Base-by-base conservation (phyloP, 1,140 invertebrate species). In the Drosophila orena region DNA sequence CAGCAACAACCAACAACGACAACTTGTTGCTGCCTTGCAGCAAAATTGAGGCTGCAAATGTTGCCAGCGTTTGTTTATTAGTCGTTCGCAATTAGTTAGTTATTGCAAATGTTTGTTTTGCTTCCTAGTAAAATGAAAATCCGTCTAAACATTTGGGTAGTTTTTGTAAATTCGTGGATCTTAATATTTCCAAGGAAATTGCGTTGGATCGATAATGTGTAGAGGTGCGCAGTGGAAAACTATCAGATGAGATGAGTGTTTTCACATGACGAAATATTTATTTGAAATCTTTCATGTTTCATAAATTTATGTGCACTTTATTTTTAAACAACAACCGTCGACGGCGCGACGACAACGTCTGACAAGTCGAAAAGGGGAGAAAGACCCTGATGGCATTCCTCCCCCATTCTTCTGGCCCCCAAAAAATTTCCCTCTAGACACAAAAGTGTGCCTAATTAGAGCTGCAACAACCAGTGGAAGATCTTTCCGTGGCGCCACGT, bases 251-350 rank as follows among this genome's bases (percentile, higher is more conserved):
- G 46, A 38, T 37, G 30, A 37, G 47, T 17, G n/a, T 34, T 50
- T 15, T 50, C 47, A 52, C 27, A 89, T 90, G 85, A 84, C 65
- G 84, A 89, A 89, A 89, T 89, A 89, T 89, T 89, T 89, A 89
- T 89, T 78, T 90, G 84, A 90, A 90, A 89, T 89, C 84, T 89
- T 89, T 89, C 84, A 84, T 90, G 85, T 89, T 90, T 89, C 80
- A 90, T 90, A 84, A 89, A 89, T 84, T 89, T 84, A 89, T 89
- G 73, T 80, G 77, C 80, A 89, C 84, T 89, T 89, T 90, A 89
- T 89, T 89, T 89, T 80, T 89, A 89, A 80, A 80, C 70, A 77
- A 70, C 69, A 72, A 77, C 72, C 80, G 65, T 49, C 62, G 80
- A 77, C 76, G 65, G 47, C 75, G 53, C 75, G 56, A 60, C 71